phyloP scores from a whole-genome alignment of 2,113 vertebrate genomes.

The Antigone vipio region DNA sequence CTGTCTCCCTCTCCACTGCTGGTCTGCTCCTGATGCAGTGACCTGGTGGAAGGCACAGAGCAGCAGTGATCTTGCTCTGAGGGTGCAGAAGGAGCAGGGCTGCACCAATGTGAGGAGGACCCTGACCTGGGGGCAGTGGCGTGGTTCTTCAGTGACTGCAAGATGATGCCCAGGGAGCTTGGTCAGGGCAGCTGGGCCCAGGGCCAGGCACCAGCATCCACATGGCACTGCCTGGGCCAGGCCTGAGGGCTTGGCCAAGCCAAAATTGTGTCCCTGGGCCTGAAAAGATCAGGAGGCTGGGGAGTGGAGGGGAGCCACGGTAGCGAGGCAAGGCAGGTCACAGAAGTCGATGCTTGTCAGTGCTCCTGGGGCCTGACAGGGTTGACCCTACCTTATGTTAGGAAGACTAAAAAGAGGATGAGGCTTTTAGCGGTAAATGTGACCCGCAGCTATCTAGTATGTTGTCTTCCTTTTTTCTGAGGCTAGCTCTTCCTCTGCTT shows the following conservation, averaged over 20 bases:
- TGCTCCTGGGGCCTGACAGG: background rate
- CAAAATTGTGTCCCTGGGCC: background rate
- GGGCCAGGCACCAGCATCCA: background rate
- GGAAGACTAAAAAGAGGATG: background rate
- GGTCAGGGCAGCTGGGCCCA: background rate
- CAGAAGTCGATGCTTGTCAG: background rate
- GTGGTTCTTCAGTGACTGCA: background rate
- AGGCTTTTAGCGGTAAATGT: background rate
- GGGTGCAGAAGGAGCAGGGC: background rate
- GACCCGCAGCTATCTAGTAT: fast-evolving
- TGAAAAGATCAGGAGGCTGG: background rate
- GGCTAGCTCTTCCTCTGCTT: background rate
- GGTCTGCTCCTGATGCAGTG: background rate
- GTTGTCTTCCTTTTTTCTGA: background rate
- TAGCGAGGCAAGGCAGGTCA: background rate
- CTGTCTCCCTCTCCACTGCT: background rate
- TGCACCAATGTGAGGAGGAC: background rate
- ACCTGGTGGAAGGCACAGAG: background rate
- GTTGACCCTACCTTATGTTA: background rate
- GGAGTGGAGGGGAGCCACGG: background rate
- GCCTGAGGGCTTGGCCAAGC: background rate
- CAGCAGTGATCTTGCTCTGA: background rate
- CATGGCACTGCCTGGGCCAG: no score
- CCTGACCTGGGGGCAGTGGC: background rate
- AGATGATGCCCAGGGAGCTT: background rate